Evolutionary conservation across 1,140 invertebrate genomes (phyloP).

Genomic region (Drosophila repletoides): DNA sequence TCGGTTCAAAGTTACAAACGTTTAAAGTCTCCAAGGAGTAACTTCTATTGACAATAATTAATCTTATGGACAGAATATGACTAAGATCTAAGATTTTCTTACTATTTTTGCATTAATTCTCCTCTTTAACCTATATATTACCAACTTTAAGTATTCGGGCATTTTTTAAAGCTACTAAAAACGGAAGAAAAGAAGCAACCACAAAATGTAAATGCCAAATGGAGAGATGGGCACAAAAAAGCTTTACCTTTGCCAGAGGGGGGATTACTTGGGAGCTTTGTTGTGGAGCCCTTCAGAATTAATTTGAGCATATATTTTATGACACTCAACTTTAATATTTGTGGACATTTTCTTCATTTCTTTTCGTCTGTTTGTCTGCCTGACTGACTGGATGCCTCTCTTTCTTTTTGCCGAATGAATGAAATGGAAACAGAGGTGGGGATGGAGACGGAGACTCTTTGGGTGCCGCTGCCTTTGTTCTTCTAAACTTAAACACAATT

Average conservation of each 20-base stretch:
- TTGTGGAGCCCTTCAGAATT: conserved; percentile 61
- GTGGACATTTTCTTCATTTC: conserved; percentile 56
- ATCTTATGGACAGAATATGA: too few species aligned
- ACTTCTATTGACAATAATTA: too few species aligned
- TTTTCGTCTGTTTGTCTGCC: too few species aligned
- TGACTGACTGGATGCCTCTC: background rate
- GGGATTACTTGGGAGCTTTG: conserved; percentile 60
- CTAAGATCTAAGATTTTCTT: too few species aligned
- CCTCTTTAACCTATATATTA: too few species aligned
- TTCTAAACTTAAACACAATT: conserved; percentile 93
- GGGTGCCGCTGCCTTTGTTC: conserved; percentile 89
- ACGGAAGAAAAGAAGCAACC: background rate
- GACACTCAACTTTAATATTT: conserved; percentile 78
- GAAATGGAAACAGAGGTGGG: too few species aligned
- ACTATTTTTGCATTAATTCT: too few species aligned
- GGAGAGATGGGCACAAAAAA: conserved; percentile 10
- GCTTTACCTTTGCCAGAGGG: background rate
- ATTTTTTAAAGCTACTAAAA: background rate
- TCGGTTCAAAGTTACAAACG: too few species aligned
- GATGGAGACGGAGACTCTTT: too few species aligned
- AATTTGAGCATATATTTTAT: conserved; percentile 78
- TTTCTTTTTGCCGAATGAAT: conserved; percentile 42
- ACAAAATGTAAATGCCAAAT: conserved; percentile 24
- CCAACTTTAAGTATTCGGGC: conserved; percentile 1
- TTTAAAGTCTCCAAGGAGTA: too few species aligned